phyloP scores from a whole-genome alignment of 2,888 invertebrate species.

The Malachius bipustulatus region DNA sequence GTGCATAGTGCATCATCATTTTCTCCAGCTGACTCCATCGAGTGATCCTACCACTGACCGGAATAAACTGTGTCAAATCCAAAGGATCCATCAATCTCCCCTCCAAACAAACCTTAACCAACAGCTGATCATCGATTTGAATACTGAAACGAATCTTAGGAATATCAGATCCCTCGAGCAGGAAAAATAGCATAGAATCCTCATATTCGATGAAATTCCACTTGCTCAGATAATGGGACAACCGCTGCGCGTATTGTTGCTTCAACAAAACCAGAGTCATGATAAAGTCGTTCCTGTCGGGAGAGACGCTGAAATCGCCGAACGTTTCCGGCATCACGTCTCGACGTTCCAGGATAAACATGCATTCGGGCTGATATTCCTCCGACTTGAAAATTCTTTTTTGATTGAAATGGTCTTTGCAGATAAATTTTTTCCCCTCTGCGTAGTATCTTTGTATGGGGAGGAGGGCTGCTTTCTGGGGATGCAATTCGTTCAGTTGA shows the following conservation, averaged over 20 bases:
- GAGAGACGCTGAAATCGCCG: constrained; percentile 9
- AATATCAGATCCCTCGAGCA: neutral
- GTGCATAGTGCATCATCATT: neutral
- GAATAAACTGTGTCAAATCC: constrained; percentile 18
- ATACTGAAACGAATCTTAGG: constrained; percentile 15
- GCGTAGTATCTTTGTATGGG: neutral
- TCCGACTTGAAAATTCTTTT: too few relatives aligned
- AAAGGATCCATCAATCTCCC: constrained; percentile 19
- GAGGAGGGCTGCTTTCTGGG: neutral
- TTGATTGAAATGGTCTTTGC: too few relatives aligned
- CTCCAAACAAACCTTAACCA: constrained; percentile 14
- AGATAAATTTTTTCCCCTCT: neutral
- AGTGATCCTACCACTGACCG: constrained; percentile 16
- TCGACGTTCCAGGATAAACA: constrained; percentile 9
- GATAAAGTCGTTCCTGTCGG: constrained; percentile 12
- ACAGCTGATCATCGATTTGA: constrained; percentile 11
- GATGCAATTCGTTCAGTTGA: too few relatives aligned
- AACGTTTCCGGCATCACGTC: constrained; percentile 12
- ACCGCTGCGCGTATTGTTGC: too few relatives aligned
- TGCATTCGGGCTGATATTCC: constrained; percentile 1
- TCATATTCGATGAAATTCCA: neutral
- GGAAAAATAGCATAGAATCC: constrained; percentile 8
- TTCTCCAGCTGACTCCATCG: constrained; percentile 11
- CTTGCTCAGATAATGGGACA: too few relatives aligned
- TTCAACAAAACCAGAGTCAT: constrained; percentile 9